Base-by-base conservation (phyloP, 1,140 invertebrate genomes). In the Palaemon carinicauda region DNA sequence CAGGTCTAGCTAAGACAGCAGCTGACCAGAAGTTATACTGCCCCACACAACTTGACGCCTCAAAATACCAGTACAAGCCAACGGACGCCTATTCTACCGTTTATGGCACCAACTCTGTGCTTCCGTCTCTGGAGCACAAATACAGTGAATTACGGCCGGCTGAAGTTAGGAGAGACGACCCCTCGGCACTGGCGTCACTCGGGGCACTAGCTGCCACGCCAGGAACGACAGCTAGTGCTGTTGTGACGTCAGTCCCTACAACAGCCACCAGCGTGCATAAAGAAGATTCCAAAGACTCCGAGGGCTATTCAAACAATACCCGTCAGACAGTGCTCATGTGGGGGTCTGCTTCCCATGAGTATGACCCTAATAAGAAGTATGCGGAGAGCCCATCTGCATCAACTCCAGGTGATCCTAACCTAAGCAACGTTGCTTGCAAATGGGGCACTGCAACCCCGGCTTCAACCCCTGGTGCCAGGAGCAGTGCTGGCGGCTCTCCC, bases 341-440 rank as follows among this genome's bases (percentile, higher is more conserved):
- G 91, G 90, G 90, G 51, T 90, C 90, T 10, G 84, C 90, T 27
- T 77, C 88, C 33, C 80, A 82, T 78, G 82, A 78, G 15, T 87
- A 85, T n/a, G 89, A 89, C 89, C 88, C 88, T 24, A 82, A 87
- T 29, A 88, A 88, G 29, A 89, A 90, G 80, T 89, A 88, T 60
- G 69, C 21, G 79, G 80, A 87, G 41, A 78, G 24, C 91, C 93
- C 15, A 91, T 94, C 89, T 89, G 93, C 89, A 56, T 92, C 89
- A 7, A 89, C 91, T 71, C 79, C 89, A 31, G 85, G 90, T 90
- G 69, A 90, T 90, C 92, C 91, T 80, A 65, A 69, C 87, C 87
- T 80, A 17, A 10, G 65, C 27, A 52, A 56, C 74, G 73, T 65
- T 19, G 73, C 87, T 19, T 88, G 87, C 54, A 88, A 89, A 65